Conservation (phyloP, 2,888 invertebrate species). For the Tromatobia lineatoria region DNA sequence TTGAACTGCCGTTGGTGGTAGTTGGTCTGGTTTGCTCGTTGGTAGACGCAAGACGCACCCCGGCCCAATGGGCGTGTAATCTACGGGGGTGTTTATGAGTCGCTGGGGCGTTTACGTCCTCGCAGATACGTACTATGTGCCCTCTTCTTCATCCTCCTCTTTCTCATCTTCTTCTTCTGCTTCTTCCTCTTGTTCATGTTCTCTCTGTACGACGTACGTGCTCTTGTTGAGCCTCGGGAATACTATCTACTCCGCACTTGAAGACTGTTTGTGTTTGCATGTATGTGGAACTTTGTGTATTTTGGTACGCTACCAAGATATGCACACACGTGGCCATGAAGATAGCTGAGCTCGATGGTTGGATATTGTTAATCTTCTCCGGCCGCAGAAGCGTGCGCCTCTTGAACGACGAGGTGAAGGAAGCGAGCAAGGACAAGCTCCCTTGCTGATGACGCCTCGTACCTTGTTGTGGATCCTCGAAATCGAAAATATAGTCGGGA, state of each 20-base stretch:
- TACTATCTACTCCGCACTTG: conserved; percentile 20
- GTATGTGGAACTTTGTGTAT: conserved; percentile 31
- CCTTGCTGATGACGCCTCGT: conserved; percentile 55
- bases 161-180: conserved; percentile 4
- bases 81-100: conserved; percentile 75
- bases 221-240: conserved; percentile 62
- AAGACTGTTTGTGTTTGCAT: conserved; percentile 33
- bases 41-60: conserved; percentile 30
- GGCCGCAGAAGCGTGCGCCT: conserved; percentile 47
- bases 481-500: conserved; percentile 64
- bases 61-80: conserved; percentile 76
- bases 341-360: conserved; percentile 72
- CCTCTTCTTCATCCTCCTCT: conserved; percentile 49
- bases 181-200: conserved; percentile 41
- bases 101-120: conserved; percentile 75
- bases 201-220: conserved; percentile 64
- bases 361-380: conserved; percentile 81
- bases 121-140: conserved; percentile 74
- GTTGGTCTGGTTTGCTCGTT: conserved; percentile 41
- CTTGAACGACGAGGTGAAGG: conserved; percentile 50
- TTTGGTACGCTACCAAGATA: not conserved
- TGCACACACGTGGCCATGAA: conserved; percentile 51
- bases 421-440: conserved; percentile 44
- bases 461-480: conserved; percentile 63
- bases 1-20: conserved; percentile 1